Base-by-base conservation (phyloP, 2,888 invertebrate genomes). In the Himalopsyche japonica region DNA sequence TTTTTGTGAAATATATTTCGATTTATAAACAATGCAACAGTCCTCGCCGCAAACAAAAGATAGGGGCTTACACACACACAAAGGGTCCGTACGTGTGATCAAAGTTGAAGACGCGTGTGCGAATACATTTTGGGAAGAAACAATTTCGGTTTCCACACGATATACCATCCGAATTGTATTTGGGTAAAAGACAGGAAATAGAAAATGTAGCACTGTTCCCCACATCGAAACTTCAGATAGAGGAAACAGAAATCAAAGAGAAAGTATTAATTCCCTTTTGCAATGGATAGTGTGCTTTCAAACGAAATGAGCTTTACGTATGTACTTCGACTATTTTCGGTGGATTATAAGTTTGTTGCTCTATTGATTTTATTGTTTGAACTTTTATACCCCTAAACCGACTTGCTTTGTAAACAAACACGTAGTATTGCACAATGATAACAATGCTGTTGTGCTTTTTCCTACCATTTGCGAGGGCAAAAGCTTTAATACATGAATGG, bases 141-240 rank as follows among this genome's bases (percentile, higher is more conserved):
- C 76, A 82, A 76, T 82, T 82, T 76, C 24, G 82, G 27, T 70
- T 82, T 82, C 20, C 34, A 47, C 76, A 24, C 27, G 76, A 82
- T 27, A 20, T 77, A 34, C 77, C 37, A 70, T 27, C 24, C 70
- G 70, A 70, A 70, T 70, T 70, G 70, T 70, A 70, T 70, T 30
- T 70, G 70, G 70, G 70, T 70, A 70, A 70, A 70, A 70, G 70
- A 70, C 70, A 70, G 70, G 70, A 70, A 70, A 70, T 70, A 30
- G 70, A 30, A 70, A 70, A 70, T 70, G 70, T 70, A 70, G 27
- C 24, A 27, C 70, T 70, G 20, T 57, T 57, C 70, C 70, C 70
- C 27, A 27, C 15, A 70, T 70, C 70, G 70, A 70, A 70, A 70
- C 70, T 70, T 70, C 70, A 30, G 70, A 30, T 30, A 70, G 27